These are phyloP conservation scores for Tringa solitaria DNA, from an alignment of 2,113 vertebrate genomes.

Conservation along the genomic window DNA sequence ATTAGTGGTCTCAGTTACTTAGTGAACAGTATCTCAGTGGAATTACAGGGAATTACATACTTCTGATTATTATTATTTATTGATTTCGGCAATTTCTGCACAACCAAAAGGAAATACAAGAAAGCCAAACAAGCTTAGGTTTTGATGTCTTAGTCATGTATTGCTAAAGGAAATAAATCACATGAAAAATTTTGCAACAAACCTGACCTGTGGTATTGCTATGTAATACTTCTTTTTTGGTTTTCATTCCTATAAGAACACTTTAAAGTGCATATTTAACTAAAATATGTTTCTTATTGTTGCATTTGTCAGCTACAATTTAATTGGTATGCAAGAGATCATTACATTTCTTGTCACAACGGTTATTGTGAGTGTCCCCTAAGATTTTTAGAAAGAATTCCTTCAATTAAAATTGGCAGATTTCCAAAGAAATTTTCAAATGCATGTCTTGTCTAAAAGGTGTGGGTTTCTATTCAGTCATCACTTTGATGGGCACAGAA, in stretches of 20 bases:
- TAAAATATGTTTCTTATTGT: neutral
- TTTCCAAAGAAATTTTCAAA: neutral
- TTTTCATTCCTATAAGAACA: neutral
- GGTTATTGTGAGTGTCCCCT: neutral
- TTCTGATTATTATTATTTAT: neutral
- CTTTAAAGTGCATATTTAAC: neutral
- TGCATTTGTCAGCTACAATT: neutral
- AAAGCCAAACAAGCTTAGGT: neutral
- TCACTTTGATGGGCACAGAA: neutral
- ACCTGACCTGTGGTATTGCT: neutral
- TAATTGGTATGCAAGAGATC: neutral
- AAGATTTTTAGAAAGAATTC: neutral
- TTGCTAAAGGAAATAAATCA: neutral
- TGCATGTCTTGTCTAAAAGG: neutral
- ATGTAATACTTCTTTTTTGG: neutral
- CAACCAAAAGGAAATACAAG: neutral
- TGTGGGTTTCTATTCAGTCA: neutral
- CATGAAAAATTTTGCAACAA: neutral
- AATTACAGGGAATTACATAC: neutral
- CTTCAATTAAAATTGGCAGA: neutral
- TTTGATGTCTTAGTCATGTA: neutral
- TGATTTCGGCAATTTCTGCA: neutral
- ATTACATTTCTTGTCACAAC: neutral
- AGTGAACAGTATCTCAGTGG: neutral
- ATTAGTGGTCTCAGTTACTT: neutral